Base-by-base conservation (phyloP, 1,140 invertebrate genomes). In the Yoshiicerus persimilis region DNA sequence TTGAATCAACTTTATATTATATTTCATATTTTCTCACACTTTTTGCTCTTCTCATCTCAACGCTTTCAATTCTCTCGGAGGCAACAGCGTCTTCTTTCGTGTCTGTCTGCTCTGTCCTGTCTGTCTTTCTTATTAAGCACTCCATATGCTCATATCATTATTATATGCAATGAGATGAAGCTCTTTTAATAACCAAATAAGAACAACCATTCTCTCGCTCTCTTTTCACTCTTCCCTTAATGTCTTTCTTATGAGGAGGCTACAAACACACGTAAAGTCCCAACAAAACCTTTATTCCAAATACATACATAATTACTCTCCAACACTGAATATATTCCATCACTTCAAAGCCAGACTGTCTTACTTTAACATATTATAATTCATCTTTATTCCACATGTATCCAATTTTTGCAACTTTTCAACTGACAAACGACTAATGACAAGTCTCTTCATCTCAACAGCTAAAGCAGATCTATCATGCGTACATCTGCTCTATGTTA, bases 1-100 rank as follows among this genome's bases (percentile, higher is more conserved):
- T 70, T 70, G 64, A 70, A 70, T 70, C 64, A 70, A 70, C 64
- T 70, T 70, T 70, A 70, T 70, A 70, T 70, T 70, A 70, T 70
- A 70, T 70, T 70, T 70, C 64, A 70, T 70, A 70, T 70, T 70
- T 70, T 70, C 64, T 70, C 64, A 70, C 64, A 70, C 64, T 70
- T 70, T 70, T 70, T 70, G 64, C 64, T 30, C 23, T 30, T 30
- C 64, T 30, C 64, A 30, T 70, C 64, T 70, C 4, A 70, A 25
- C 23, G 13, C 64, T 27, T 70, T 70, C 64, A 56, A 70, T 70
- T 70, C 62, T 64, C 62, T 64, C 64, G 23, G 27, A 70, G 64
- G 23, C 64, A 70, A n/a, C 20, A 70, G 64, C 64, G 9, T 27
- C 64, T 30, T n/a, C 8, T 41, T 8, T 13, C 8, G 10, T 13